A percentile compares a stretch with the other conserved stretches of the same genome.
Evolutionary conservation across 2,797 vertebrate genomes (phyloP).

Genomic region (Vespertilio murinus): DNA sequence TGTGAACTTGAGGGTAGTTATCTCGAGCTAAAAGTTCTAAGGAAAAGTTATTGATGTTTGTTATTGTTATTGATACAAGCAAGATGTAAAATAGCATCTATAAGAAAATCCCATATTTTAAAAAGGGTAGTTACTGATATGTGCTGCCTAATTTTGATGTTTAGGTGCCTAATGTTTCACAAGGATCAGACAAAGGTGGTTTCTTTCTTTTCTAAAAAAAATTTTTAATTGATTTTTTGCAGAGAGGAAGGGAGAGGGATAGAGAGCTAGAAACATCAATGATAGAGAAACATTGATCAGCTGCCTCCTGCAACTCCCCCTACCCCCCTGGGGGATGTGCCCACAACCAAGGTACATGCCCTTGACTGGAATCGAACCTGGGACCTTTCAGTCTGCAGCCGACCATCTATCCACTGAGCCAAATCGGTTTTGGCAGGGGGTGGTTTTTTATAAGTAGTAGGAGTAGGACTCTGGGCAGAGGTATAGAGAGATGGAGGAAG

Average conservation of each 20-base stretch:
- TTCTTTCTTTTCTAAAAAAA: neutral
- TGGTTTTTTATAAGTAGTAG: neutral
- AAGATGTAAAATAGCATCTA: neutral
- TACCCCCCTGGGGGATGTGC: no score
- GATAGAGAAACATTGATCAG: no score
- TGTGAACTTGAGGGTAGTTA: constrained; percentile 21
- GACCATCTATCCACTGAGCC: no score
- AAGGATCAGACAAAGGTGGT: neutral
- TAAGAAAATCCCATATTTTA: neutral
- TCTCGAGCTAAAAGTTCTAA: neutral
- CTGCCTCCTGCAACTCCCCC: no score
- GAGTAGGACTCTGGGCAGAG: neutral
- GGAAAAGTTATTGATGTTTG: neutral
- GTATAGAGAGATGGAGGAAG: neutral
- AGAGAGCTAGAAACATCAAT: no score
- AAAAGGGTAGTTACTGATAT: neutral
- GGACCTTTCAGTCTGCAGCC: no score
- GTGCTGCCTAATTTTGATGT: neutral
- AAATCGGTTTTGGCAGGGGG: no score
- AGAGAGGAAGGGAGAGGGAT: no score
- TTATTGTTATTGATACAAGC: neutral
- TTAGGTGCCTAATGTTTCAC: neutral
- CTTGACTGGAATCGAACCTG: no score
- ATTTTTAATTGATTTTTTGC: no score
- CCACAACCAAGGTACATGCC: no score